phyloP scores from a whole-genome alignment of 2,113 vertebrate species.

The Eulemur macaco region DNA sequence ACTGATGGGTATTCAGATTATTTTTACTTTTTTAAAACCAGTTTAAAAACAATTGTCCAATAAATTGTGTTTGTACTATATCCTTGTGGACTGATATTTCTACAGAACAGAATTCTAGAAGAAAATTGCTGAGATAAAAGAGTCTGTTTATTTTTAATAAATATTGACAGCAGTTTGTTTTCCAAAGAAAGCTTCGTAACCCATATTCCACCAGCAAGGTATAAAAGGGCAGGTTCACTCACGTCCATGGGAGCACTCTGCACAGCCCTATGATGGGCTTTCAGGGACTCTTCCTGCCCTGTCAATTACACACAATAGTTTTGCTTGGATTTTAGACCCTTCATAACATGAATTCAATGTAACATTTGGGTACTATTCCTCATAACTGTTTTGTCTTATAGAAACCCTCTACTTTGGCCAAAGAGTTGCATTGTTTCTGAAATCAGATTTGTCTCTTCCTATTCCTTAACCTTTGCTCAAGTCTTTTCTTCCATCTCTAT shows the following conservation, averaged over 20 bases:
- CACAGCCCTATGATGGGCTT: not conserved
- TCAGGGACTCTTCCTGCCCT: not conserved
- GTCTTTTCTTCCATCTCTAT: not conserved
- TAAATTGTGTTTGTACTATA: not conserved
- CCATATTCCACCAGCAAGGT: not conserved
- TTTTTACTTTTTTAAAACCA: not conserved
- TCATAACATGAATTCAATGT: not conserved
- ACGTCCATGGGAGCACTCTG: not conserved
- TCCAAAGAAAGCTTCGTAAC: not conserved
- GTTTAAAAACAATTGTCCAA: not conserved
- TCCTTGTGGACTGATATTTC: not conserved
- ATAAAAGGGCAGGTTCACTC: not conserved
- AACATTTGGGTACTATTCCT: not conserved
- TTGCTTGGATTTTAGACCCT: not conserved
- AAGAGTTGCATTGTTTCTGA: not conserved
- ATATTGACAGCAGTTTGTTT: not conserved
- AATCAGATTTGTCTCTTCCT: not conserved
- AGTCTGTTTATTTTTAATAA: slow-evolving; percentile 26
- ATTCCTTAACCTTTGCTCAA: not conserved
- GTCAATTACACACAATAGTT: not conserved
- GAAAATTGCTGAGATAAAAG: slow-evolving; percentile 1
- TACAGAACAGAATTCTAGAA: not conserved
- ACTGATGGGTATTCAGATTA: not conserved
- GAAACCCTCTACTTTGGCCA: not conserved
- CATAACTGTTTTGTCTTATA: not conserved